Evolutionary conservation across 2,888 invertebrate genomes (phyloP).

Genomic region (Platynereis dumerilii): DNA sequence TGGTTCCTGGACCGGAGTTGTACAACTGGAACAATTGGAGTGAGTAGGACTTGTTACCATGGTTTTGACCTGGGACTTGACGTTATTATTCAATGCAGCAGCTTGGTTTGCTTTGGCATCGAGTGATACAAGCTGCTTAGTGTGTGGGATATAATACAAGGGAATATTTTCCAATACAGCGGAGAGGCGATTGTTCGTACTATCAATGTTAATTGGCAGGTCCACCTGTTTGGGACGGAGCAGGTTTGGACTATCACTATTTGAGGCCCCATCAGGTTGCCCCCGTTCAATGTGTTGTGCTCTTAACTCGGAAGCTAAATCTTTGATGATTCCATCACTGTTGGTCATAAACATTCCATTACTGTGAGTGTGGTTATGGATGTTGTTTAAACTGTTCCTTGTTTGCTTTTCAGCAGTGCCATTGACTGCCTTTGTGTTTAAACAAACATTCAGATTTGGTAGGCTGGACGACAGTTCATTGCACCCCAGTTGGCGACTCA

Average conservation of each 20-base stretch:
- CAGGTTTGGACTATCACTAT: too few relatives aligned
- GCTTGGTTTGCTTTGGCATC: slow-evolving; percentile 6
- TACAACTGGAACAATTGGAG: not conserved
- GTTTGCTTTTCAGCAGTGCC: too few relatives aligned
- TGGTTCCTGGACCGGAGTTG: not conserved
- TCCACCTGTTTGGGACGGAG: slow-evolving; percentile 4
- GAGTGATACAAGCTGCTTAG: slow-evolving; percentile 44
- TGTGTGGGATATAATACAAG: slow-evolving; percentile 53
- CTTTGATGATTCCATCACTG: slow-evolving; percentile 3
- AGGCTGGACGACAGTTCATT: too few relatives aligned
- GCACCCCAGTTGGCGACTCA: too few relatives aligned
- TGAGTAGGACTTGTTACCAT: not conserved
- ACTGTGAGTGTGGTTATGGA: not conserved
- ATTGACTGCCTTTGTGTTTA: too few relatives aligned
- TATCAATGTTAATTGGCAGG: slow-evolving; percentile 12
- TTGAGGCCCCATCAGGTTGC: too few relatives aligned
- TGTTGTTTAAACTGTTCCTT: too few relatives aligned
- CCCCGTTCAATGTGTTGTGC: not conserved
- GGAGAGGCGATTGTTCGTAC: slow-evolving; percentile 48
- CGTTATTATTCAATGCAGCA: not conserved
- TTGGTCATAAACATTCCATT: not conserved
- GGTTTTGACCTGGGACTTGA: slow-evolving; percentile 12
- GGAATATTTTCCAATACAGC: slow-evolving; percentile 55
- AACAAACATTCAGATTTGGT: too few relatives aligned
- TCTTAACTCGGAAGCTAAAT: too few relatives aligned